A percentile compares a stretch with the other conserved stretches of the same genome.
Evolutionary conservation across 2,113 vertebrate species (phyloP).

Genomic region (Trichechus manatus): DNA sequence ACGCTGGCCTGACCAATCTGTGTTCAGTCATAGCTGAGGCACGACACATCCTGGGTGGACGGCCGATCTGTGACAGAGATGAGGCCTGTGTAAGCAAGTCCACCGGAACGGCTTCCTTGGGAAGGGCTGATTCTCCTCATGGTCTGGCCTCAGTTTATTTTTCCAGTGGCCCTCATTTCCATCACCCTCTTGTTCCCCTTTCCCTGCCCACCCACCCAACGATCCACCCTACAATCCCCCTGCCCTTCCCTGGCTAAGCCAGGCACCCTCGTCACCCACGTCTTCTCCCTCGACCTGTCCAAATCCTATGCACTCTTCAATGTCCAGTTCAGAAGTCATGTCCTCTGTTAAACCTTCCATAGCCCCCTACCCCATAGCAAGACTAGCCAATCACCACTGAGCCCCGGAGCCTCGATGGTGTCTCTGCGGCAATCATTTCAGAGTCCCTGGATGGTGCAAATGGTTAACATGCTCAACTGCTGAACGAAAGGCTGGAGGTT

Average conservation of each 20-base stretch:
- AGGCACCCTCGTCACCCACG: not conserved
- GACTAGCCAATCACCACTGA: not conserved
- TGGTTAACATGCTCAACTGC: too few species aligned
- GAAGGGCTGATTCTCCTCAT: not conserved
- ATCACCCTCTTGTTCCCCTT: not conserved
- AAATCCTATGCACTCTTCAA: not conserved
- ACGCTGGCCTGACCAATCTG: not conserved
- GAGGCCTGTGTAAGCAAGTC: accelerated
- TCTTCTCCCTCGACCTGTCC: not conserved
- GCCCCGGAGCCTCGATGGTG: not conserved
- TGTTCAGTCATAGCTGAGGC: not conserved
- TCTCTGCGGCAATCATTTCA: not conserved
- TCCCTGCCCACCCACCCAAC: not conserved
- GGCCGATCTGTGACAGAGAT: accelerated
- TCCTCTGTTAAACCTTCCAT: not conserved
- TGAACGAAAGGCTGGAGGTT: not conserved
- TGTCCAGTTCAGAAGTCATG: not conserved
- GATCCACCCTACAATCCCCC: not conserved
- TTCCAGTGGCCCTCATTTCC: not conserved
- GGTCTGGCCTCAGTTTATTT: not conserved
- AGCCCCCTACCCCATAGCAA: not conserved
- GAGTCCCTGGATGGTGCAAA: not conserved
- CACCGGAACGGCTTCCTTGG: not conserved
- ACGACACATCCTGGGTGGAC: not conserved
- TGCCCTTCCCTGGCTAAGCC: not conserved